phyloP scores from a whole-genome alignment of 2,888 invertebrate species.

The Deroplatys truncata region DNA sequence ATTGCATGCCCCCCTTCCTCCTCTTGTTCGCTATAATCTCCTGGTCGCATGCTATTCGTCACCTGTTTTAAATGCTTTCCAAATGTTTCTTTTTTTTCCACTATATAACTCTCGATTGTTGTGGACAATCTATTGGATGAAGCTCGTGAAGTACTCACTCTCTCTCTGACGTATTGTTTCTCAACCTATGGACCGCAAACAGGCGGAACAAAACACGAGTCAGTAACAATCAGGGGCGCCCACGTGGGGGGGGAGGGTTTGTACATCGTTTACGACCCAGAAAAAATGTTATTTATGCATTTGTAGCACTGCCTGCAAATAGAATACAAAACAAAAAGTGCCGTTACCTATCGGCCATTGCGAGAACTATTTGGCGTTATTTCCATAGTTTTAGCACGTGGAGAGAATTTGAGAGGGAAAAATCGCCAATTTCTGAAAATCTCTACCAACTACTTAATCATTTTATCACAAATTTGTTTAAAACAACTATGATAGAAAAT shows the following conservation, averaged over 20 bases:
- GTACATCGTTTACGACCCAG: not conserved
- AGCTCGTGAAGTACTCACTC: not conserved
- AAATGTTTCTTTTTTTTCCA: not conserved
- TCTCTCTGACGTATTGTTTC: not conserved
- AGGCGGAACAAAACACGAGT: not conserved
- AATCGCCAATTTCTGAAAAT: too few relatives aligned
- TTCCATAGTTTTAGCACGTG: too few relatives aligned
- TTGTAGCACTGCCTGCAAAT: not conserved
- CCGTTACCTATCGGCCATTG: too few relatives aligned
- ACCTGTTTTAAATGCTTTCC: constrained; percentile 19
- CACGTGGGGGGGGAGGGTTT: not conserved
- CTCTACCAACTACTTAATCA: too few relatives aligned
- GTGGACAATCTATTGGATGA: not conserved
- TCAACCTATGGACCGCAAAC: not conserved
- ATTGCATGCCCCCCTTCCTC: not conserved
- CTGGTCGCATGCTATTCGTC: constrained; percentile 20
- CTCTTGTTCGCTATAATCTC: constrained; percentile 13
- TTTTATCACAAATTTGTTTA: too few relatives aligned
- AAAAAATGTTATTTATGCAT: not conserved
- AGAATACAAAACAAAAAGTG: not conserved
- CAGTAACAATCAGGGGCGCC: not conserved
- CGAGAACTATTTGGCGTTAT: too few relatives aligned
- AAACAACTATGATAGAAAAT: too few relatives aligned
- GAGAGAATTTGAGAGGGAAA: too few relatives aligned
- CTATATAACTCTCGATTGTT: not conserved